Conservation (phyloP, 2,113 vertebrate genomes). For the Oncorhynchus mykiss region DNA sequence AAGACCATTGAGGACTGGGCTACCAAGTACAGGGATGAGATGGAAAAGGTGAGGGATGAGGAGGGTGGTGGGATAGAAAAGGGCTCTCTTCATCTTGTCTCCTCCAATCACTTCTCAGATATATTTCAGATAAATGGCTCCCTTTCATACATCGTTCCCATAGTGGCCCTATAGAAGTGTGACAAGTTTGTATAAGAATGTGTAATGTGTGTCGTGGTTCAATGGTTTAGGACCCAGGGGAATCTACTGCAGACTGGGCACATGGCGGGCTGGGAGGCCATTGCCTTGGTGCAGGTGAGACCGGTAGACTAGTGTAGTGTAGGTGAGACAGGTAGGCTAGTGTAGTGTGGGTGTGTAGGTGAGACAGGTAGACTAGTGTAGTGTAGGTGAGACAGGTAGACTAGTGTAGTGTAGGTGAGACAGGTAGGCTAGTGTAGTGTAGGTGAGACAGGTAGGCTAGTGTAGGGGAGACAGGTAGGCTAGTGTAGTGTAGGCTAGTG, state of each 20-base stretch:
- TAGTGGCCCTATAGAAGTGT: not conserved
- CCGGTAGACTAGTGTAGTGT: conserved; percentile 27
- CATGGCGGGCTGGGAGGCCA: conserved; percentile 43
- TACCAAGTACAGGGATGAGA: conserved; percentile 86
- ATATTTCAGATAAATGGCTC: not conserved
- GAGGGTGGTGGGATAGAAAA: no score
- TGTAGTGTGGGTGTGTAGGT: no score
- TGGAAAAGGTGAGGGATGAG: conserved; percentile 79
- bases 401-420: no score
- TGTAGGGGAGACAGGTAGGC: no score
- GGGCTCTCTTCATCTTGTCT: not conserved
- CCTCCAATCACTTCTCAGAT: not conserved
- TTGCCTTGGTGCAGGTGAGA: conserved; percentile 60
- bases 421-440: no score
- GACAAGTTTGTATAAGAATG: not conserved
- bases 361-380: no score
- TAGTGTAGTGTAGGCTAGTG: no score
- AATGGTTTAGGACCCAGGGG: conserved; percentile 49
- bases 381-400: no score
- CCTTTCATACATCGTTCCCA: not conserved
- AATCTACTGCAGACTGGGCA: conserved; percentile 27
- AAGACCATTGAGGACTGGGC: conserved; percentile 89
- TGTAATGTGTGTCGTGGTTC: conserved; percentile 1
- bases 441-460: no score
- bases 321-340: not conserved